Percentiles rank a stretch among this genome's conserved stretches.
These are phyloP conservation scores for Plebejus anna DNA, from an alignment of 2,888 invertebrate species.

Conservation along the genomic window DNA sequence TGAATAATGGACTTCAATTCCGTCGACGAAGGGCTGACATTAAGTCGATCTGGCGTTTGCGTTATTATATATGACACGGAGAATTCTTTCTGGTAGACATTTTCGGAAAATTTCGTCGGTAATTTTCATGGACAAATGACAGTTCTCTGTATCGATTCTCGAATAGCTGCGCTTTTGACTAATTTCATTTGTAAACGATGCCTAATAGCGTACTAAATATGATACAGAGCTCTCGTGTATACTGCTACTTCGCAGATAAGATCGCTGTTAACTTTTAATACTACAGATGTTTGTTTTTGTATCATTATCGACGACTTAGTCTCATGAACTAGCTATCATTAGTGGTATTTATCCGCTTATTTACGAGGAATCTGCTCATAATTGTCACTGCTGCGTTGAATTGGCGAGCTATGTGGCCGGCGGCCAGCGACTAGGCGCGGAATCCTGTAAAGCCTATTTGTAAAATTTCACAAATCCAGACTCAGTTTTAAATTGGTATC, in stretches of 20 bases:
- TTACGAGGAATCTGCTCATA: slow-evolving; percentile 22
- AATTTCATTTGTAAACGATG: slow-evolving; percentile 25
- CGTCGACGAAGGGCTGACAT: not conserved
- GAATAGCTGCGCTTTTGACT: slow-evolving; percentile 33
- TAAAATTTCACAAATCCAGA: slow-evolving; percentile 22
- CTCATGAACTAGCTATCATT: not conserved
- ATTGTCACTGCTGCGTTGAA: slow-evolving; percentile 12
- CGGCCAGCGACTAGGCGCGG: slow-evolving; percentile 5
- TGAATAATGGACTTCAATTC: slow-evolving; percentile 27
- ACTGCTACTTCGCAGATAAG: not conserved
- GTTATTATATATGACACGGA: slow-evolving; percentile 41
- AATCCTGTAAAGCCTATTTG: slow-evolving; percentile 20
- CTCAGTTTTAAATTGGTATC: slow-evolving; percentile 14
- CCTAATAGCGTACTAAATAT: not conserved
- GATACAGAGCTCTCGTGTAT: not conserved
- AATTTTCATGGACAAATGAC: slow-evolving; percentile 39
- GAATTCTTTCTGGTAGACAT: slow-evolving; percentile 44
- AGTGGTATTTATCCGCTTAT: slow-evolving; percentile 3
- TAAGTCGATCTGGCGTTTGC: slow-evolving; percentile 30
- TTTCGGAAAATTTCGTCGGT: slow-evolving; percentile 48
- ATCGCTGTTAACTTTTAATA: not conserved
- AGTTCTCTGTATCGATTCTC: slow-evolving; percentile 43
- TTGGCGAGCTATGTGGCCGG: slow-evolving; percentile 16
- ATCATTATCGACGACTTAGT: not conserved
- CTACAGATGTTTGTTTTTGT: not conserved